Percentiles rank a stretch among this genome's conserved stretches.
Conservation (phyloP, 1,140 invertebrate species). For the Belonocnema kinseyi region DNA sequence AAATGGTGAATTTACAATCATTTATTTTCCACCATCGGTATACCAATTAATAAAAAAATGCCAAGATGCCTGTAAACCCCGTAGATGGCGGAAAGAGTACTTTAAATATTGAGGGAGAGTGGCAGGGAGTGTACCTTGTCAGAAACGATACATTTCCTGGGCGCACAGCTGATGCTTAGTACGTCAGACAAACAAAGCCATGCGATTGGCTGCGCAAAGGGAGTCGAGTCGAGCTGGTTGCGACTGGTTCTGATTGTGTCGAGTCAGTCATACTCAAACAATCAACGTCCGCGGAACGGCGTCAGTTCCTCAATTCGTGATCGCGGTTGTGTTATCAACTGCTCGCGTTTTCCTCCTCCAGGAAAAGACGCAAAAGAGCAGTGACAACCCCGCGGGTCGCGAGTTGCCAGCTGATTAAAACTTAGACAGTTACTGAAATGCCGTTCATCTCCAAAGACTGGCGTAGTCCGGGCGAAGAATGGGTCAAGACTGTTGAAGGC, state of each 20-base stretch:
- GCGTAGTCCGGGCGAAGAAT: slow-evolving; percentile 97
- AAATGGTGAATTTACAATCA: too few relatives aligned
- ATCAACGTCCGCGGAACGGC: slow-evolving; percentile 46
- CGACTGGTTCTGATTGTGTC: slow-evolving; percentile 16
- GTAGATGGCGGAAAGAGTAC: not conserved
- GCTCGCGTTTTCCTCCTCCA: slow-evolving; percentile 37
- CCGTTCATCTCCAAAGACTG: slow-evolving; percentile 96
- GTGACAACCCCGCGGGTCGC: slow-evolving; percentile 4
- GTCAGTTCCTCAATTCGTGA: slow-evolving; percentile 29
- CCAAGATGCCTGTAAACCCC: not conserved
- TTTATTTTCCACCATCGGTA: not conserved
- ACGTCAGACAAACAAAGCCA: slow-evolving; percentile 73
- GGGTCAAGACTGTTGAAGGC: slow-evolving; percentile 97
- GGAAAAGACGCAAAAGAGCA: slow-evolving; percentile 28
- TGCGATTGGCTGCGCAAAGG: slow-evolving; percentile 60
- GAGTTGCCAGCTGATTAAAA: not conserved
- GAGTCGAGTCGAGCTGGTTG: slow-evolving; percentile 30
- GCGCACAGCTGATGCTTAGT: slow-evolving; percentile 56
- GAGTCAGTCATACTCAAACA: slow-evolving; percentile 46
- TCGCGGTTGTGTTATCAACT: slow-evolving; percentile 47
- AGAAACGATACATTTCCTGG: not conserved
- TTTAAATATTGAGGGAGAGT: not conserved
- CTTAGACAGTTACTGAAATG: slow-evolving; percentile 78
- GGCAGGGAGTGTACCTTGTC: not conserved
- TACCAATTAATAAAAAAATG: not conserved